Evolutionary conservation across 2,113 vertebrate species (phyloP).

Genomic region (Ailurus styani): DNA sequence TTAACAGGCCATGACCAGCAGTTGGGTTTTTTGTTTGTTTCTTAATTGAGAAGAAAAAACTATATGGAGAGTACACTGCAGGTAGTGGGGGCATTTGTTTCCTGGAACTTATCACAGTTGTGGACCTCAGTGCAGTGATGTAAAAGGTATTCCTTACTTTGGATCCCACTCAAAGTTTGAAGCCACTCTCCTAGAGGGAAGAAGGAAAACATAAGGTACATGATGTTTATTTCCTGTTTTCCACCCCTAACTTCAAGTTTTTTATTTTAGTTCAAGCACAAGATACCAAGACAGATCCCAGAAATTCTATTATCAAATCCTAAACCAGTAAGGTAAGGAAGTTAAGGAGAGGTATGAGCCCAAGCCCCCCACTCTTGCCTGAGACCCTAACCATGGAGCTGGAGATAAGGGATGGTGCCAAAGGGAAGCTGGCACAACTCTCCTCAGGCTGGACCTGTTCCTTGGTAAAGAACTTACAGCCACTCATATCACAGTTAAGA

Average conservation of each 20-base stretch:
- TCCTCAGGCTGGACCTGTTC: neutral
- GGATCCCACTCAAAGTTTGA: neutral
- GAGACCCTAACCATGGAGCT: neutral
- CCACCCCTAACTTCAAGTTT: neutral
- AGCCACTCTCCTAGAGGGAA: neutral
- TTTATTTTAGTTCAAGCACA: neutral
- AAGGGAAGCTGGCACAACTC: neutral
- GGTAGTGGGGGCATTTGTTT: neutral
- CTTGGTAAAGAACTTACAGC: neutral
- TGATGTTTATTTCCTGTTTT: neutral
- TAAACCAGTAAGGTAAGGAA: neutral
- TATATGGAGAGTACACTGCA: neutral
- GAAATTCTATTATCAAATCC: neutral
- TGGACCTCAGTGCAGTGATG: neutral
- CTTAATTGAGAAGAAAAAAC: neutral
- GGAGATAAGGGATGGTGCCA: neutral
- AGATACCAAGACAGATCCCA: slow-evolving; percentile 24
- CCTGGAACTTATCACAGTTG: neutral
- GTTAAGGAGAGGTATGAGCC: neutral
- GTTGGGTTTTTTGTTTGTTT: slow-evolving; percentile 1
- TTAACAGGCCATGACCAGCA: slow-evolving; percentile 31
- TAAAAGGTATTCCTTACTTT: neutral
- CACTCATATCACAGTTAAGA: neutral
- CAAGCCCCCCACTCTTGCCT: neutral
- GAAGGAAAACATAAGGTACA: neutral